Evolutionary conservation across 2,113 vertebrate genomes (phyloP), one percentile per base, ranked within the genome.

Genomic region (Pedetes capensis): DNA sequence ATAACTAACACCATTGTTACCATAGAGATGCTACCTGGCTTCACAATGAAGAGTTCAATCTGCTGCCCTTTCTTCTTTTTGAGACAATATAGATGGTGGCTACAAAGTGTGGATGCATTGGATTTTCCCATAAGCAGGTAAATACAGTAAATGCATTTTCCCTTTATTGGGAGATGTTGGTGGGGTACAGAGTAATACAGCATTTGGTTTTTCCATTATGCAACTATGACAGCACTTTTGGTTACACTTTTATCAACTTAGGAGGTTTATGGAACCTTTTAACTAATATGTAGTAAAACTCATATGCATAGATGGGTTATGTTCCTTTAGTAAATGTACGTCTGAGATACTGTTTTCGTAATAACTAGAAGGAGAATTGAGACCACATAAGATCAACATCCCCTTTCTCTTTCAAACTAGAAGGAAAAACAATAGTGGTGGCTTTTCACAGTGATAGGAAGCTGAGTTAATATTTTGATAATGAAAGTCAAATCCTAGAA

Each of bases 401-500:
- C 11, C 16, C 14, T 85, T 66, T 94, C 63, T 88, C 71, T 92
- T 87, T 80, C 61, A 83, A 86, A 83, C 13, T 63, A 25, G 11
- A 68, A 86, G 22, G 23, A 63, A 82, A 64, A 72, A 51, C 68
- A 84, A 59, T 1, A 91, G 42, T 44, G 32, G 42, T 9, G 16
- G 12, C 20, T 75, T 4, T 72, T 89, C 8, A 32, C 8, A 8
- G 2, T 76, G 8, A 0, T 87, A 5, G 16, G 53, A 90, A 2
- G 5, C 18, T 25, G 96, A 10, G 53, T 89, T 85, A 76, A 23
- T 63, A 92, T 49, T 83, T 69, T 61, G 18, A 23, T 68, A 94
- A 95, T 93, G 72, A 23, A 94, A 97, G 71, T 12, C 61, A 95
- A n/a, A 89, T 85, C 89, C 87, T 0, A 87, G 23, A 71, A 85